phyloP scores from a whole-genome alignment of 2,888 invertebrate genomes.

The Deroplatys truncata region DNA sequence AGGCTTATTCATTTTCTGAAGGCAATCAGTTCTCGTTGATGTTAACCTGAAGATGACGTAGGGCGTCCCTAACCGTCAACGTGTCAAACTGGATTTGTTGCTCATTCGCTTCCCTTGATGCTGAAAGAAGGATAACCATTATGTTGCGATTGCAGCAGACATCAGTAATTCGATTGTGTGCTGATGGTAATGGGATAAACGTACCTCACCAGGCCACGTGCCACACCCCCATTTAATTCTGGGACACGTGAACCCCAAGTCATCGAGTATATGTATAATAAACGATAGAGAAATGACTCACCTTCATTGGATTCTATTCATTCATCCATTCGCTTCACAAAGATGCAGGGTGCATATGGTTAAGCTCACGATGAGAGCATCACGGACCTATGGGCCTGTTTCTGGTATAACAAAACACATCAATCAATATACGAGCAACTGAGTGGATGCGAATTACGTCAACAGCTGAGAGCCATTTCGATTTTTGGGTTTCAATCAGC shows the following conservation, averaged over 20 bases:
- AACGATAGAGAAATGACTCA: conserved; percentile 13
- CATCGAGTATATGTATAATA: not conserved
- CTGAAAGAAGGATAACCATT: not conserved
- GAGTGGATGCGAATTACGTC: too few species aligned
- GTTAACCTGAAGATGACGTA: not conserved
- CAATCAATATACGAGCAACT: too few species aligned
- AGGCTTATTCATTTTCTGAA: too few species aligned
- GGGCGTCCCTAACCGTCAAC: not conserved
- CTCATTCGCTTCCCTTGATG: not conserved
- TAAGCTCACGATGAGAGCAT: not conserved
- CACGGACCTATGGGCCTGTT: not conserved
- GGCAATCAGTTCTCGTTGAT: not conserved
- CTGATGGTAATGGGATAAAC: conserved; percentile 13
- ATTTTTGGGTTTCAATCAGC: too few species aligned
- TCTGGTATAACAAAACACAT: too few species aligned
- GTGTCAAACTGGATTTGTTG: not conserved
- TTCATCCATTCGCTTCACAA: conserved; percentile 11
- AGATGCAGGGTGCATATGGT: not conserved
- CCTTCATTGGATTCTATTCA: conserved; percentile 14
- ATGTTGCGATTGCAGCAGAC: not conserved
- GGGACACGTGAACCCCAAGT: conserved; percentile 13
- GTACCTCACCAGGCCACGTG: not conserved
- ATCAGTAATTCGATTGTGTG: not conserved
- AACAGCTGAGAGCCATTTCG: too few species aligned
- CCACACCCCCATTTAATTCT: conserved; percentile 18